These are phyloP conservation scores for Brenthis ino DNA, from an alignment of 2,888 invertebrate species.

Conservation along the genomic window DNA sequence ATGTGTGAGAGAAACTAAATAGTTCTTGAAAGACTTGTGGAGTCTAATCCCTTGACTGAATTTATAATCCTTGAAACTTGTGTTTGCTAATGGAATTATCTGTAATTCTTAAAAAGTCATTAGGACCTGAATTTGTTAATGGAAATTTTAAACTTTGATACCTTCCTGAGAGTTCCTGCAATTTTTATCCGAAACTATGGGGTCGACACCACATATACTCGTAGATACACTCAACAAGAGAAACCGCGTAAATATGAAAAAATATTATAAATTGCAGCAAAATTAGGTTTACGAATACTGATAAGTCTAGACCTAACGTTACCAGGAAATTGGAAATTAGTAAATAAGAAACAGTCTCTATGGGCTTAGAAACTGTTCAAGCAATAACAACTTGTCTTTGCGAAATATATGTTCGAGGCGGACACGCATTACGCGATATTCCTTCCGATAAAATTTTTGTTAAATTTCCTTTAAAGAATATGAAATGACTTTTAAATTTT, in stretches of 20 bases:
- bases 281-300: neutral
- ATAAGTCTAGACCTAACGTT: neutral
- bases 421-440: conserved; percentile 22
- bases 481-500: too few relatives aligned
- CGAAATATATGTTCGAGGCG: conserved; percentile 46
- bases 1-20: too few relatives aligned
- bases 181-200: too few relatives aligned
- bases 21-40: too few relatives aligned
- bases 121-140: too few relatives aligned
- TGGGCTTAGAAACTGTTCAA: conserved; percentile 32
- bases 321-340: conserved; percentile 31
- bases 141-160: too few relatives aligned
- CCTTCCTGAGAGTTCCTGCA: too few relatives aligned
- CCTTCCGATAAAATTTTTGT: conserved; percentile 5
- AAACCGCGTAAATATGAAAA: neutral
- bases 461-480: too few relatives aligned
- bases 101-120: too few relatives aligned
- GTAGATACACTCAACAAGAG: neutral
- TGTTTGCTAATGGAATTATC: too few relatives aligned
- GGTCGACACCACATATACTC: neutral
- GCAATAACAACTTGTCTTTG: conserved; percentile 51
- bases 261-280: neutral
- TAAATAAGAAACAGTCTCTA: conserved; percentile 36
- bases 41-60: too few relatives aligned
- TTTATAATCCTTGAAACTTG: too few relatives aligned